Base-by-base conservation (phyloP, 2,888 invertebrate genomes). In the Diarsia rubi region DNA sequence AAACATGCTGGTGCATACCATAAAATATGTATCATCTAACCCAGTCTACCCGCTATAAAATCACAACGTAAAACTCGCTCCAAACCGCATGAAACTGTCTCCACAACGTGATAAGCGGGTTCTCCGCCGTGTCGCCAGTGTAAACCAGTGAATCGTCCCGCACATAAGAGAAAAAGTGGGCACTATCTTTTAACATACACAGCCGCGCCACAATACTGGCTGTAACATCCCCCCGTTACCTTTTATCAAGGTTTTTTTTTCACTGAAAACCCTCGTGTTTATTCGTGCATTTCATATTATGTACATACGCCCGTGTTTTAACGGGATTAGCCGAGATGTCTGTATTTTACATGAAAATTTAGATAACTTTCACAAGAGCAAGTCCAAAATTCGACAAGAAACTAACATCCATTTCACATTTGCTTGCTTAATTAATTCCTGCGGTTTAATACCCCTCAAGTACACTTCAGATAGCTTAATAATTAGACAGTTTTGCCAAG, bases 81-180 rank as follows among this genome's bases (percentile, higher is more conserved):
- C 31, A 63, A 79, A 81, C 66, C 71, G 49, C 57, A 64, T n/a
- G 66, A 69, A 69, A 78, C 62, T 66, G 76, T 71, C 76, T 60
- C 73, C 42, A 49, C 57, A 42, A 74, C 63, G 65, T 77, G 82
- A 84, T 84, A 84, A 79, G 82, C 77, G 68, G 65, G 67, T 87
- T 83, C 75, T 85, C 45, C 60, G 42, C 24, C 54, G 57, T 74
- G 76, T 78, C 86, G 86, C 85, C 86, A 85, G 45, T 73, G 77
- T 75, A 87, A 88, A 88, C 88, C 86, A 88, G 79, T 78, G 87
- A 86, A 85, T 85, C 75, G 82, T 83, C 79, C 83, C 81, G 80
- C 79, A 84, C 81, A 84, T 86, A 81, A 87, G 81, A 85, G 69
- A 84, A 84, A 87, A 91, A 91, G 84, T 88, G 84, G 87, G 86